Evolutionary conservation across 2,888 invertebrate genomes (phyloP).

Genomic region (Ormia ochracea): DNA sequence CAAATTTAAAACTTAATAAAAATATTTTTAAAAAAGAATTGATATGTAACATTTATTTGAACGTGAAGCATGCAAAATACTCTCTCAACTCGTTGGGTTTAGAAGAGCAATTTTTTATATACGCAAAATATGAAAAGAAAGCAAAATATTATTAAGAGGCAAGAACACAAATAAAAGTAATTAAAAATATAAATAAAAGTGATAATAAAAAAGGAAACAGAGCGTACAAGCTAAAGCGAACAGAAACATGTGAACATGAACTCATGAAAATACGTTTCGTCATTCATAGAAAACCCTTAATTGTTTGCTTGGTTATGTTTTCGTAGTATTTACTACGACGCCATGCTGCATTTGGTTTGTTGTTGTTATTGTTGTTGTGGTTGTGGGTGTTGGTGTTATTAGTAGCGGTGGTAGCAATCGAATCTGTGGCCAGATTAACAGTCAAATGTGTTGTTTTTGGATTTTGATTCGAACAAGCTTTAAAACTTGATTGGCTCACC

Average conservation of each 20-base stretch:
- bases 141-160: too few relatives aligned
- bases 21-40: too few relatives aligned
- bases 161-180: too few relatives aligned
- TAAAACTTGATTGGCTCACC: slow-evolving; percentile 68
- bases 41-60: too few relatives aligned
- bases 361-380: slow-evolving; percentile 64
- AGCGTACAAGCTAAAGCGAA: slow-evolving; percentile 36
- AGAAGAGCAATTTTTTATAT: too few relatives aligned
- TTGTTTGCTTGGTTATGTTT: slow-evolving; percentile 79
- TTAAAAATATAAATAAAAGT: slow-evolving; percentile 30
- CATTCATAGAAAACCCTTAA: slow-evolving; percentile 79
- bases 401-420: too few relatives aligned
- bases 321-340: slow-evolving; percentile 78
- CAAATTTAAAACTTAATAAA: slow-evolving; percentile 3
- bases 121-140: too few relatives aligned
- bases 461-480: slow-evolving; percentile 47
- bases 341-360: slow-evolving; percentile 76
- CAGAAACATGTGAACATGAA: neutral
- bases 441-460: slow-evolving; percentile 38
- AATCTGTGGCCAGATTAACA: slow-evolving; percentile 16
- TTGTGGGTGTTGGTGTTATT: slow-evolving; percentile 49
- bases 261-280: neutral
- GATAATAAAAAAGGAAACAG: neutral
- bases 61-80: too few relatives aligned
- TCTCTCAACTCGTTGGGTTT: too few relatives aligned